phyloP scores from a whole-genome alignment of 64 coral and sea anemone species.

The Dendronephthya gigantea region DNA sequence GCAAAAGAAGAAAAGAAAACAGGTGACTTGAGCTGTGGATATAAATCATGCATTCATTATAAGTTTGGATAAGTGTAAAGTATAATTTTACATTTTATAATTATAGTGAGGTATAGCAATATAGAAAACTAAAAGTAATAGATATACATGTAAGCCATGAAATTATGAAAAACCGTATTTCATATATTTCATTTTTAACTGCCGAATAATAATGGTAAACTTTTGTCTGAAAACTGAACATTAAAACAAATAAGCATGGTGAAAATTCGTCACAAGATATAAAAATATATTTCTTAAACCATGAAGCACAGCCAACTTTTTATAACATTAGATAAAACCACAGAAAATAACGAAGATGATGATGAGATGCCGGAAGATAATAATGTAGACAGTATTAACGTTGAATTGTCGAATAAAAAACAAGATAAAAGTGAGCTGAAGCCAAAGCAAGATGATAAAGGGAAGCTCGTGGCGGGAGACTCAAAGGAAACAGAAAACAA shows the following conservation, averaged over 20 bases:
- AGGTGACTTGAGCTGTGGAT: neutral
- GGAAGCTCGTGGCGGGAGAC: neutral
- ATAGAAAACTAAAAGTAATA: no score
- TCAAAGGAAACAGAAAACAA: neutral
- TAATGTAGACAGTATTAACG: neutral
- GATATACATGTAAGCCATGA: no score
- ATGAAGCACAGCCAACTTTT: no score
- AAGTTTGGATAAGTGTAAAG: no score
- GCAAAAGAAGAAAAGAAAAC: neutral
- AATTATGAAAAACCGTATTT: no score
- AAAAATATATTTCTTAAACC: neutral
- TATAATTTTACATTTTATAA: no score
- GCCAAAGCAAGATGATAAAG: neutral
- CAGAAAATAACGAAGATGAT: neutral
- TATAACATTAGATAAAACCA: neutral
- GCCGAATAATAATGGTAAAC: no score
- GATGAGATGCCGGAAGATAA: neutral
- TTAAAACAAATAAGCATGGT: no score
- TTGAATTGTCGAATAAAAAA: neutral
- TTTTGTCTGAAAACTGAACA: no score
- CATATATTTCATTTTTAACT: no score
- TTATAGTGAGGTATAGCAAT: no score
- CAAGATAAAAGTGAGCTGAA: neutral
- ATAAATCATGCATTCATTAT: neutral
- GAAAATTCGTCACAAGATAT: no score